Evolutionary conservation across 2,888 invertebrate species (phyloP).

Genomic region (Brachyopa scutellaris): DNA sequence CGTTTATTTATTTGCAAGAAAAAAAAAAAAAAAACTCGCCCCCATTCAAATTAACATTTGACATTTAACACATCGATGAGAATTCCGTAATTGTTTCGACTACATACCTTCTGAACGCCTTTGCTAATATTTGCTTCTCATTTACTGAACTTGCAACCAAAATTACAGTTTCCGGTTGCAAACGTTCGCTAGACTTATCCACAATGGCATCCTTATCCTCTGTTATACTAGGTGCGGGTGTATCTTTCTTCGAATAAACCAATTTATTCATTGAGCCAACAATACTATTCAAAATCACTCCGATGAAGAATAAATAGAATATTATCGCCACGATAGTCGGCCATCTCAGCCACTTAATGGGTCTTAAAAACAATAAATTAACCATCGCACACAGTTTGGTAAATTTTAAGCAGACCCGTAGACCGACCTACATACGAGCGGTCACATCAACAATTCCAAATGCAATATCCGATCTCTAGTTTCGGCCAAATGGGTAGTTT

Average conservation of each 20-base stretch:
- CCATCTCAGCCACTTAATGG: constrained; percentile 81
- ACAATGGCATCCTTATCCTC: constrained; percentile 20
- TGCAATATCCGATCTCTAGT: constrained; percentile 36
- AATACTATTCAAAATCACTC: constrained; percentile 83
- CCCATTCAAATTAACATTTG: too few relatives aligned
- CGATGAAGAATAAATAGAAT: constrained; percentile 83
- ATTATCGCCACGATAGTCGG: constrained; percentile 83
- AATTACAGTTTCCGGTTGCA: constrained; percentile 83
- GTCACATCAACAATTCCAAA: constrained; percentile 60
- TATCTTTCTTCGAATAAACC: constrained; percentile 53
- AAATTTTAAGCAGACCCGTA: constrained; percentile 14
- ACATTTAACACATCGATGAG: constrained; percentile 19
- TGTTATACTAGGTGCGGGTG: neutral
- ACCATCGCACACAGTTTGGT: constrained; percentile 42
- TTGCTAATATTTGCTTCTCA: constrained; percentile 81
- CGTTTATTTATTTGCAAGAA: neutral
- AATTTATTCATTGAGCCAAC: constrained; percentile 74
- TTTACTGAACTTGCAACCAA: constrained; percentile 82
- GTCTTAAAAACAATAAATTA: constrained; percentile 49
- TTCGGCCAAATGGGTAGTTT: constrained; percentile 33
- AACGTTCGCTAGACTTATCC: constrained; percentile 39
- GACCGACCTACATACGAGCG: constrained; percentile 41
- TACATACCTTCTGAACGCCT: constrained; percentile 83
- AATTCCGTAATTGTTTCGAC: too few relatives aligned
- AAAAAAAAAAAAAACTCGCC: too few relatives aligned